Conservation (phyloP, 53 echinoderm and acorn worm species). For the Paelopatides confundens region DNA sequence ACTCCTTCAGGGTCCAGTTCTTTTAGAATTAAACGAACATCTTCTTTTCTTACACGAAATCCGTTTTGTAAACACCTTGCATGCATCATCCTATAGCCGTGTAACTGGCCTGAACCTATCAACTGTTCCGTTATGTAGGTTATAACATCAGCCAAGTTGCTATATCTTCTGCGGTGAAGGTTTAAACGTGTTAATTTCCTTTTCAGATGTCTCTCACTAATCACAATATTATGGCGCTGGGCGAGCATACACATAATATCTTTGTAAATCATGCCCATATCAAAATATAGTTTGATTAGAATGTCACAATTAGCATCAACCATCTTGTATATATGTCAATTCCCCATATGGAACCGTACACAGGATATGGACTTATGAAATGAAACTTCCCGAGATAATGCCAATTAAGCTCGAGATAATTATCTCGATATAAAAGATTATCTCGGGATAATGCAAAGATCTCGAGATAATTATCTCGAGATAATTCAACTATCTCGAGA, state of each 20-base stretch:
- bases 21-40: conserved; percentile 52
- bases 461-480: too few relatives aligned
- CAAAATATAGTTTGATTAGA: conserved; percentile 69
- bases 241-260: conserved; percentile 52
- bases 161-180: conserved; percentile 54
- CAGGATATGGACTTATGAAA: too few relatives aligned
- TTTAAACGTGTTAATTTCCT: conserved; percentile 37
- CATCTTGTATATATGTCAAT: too few relatives aligned
- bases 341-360: too few relatives aligned
- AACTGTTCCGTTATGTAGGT: too few relatives aligned
- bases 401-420: too few relatives aligned
- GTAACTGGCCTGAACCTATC: too few relatives aligned
- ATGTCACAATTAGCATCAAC: too few relatives aligned
- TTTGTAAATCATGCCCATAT: conserved; percentile 57
- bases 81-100: conserved; percentile 71
- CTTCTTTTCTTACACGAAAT: conserved; percentile 57
- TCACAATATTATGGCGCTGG: conserved; percentile 44
- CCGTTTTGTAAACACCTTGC: conserved; percentile 52
- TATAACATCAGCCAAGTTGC: conserved; percentile 57
- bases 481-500: too few relatives aligned
- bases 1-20: background rate
- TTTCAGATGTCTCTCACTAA: conserved; percentile 55
- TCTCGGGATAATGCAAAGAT: too few relatives aligned
- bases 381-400: too few relatives aligned
- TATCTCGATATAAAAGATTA: too few relatives aligned